Evolutionary conservation across 1,140 invertebrate species (phyloP), one percentile per base, ranked within the genome.

Genomic region (Ceratosolen fusciceps): DNA sequence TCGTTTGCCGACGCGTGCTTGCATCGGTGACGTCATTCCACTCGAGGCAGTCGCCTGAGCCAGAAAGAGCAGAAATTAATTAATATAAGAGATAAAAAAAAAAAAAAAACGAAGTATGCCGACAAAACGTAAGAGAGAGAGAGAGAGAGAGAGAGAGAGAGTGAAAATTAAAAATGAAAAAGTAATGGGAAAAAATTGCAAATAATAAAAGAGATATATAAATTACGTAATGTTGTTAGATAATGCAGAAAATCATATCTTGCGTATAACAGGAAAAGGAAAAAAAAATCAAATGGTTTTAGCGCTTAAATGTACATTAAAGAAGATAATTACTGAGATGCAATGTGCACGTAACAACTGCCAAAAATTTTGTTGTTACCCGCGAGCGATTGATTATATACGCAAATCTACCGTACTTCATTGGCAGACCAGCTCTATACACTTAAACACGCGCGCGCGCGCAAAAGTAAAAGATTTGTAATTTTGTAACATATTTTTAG

Each of bases 401-500:
- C 19, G 58, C 14, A 74, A 79, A 82, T 77, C 49, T 43, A 74
- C 58, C 65, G 60, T 70, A 81, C 47, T 81, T 81, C 80, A 78
- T 74, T 74, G 39, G 31, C n/a, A n/a, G n/a, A n/a, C n/a, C n/a
- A n/a, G n/a, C n/a, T n/a, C n/a, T 62, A 71, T n/a, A 75, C 14
- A 49, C 39, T 37, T 37, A 76, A 14, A 56, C 39, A 77, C 8
- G 26, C 10, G 26, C 31, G 52, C 8, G 74, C 29, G 49, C 37
- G 34, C 37, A 77, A 12, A 62, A 39, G 43, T 58, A 56, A 74
- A 31, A 81, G 2, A 74, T 81, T 81, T 78, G 74, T 81, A 78
- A 81, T 81, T 81, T 78, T 77, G 58, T 80, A 80, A 78, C 58
- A 81, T 74, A 73, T 74, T 81, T 74, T 78, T 77, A 78, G 74